Conservation (phyloP, 2,113 vertebrate species). For the Sula dactylatra region DNA sequence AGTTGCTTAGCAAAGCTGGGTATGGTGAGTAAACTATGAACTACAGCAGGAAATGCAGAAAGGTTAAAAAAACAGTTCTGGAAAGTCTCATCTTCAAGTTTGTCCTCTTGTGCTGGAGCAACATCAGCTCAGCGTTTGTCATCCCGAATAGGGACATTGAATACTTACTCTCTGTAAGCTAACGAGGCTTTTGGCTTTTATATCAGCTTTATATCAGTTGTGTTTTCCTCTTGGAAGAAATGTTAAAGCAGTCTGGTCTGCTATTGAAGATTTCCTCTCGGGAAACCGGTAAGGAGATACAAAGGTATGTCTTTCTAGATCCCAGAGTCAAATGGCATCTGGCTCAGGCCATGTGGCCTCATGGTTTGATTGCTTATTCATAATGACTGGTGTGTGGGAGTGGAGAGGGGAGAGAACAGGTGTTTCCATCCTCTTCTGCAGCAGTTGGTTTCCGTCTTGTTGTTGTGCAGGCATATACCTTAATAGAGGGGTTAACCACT, state of each 20-base stretch:
- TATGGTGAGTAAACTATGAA: not conserved
- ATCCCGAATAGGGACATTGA: accelerated
- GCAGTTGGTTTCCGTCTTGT: not conserved
- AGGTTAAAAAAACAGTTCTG: not conserved
- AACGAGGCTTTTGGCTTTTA: not conserved
- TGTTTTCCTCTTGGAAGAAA: not conserved
- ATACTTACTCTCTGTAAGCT: not conserved
- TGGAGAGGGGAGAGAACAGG: not conserved
- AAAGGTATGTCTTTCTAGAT: not conserved
- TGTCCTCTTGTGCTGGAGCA: not conserved
- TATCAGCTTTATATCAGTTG: accelerated
- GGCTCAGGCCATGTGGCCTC: not conserved
- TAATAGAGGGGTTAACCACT: not conserved
- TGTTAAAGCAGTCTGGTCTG: accelerated
- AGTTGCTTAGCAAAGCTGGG: not conserved
- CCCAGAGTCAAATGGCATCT: not conserved
- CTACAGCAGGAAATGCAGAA: not conserved
- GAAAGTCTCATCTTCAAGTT: accelerated
- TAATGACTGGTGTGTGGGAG: not conserved
- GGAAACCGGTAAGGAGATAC: not conserved
- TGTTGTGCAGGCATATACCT: not conserved
- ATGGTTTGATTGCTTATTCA: not conserved
- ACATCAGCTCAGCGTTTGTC: accelerated
- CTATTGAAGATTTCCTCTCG: not conserved
- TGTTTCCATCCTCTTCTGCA: not conserved